phyloP scores from a whole-genome alignment of 2,113 vertebrate species.

The Zosterops borbonicus region DNA sequence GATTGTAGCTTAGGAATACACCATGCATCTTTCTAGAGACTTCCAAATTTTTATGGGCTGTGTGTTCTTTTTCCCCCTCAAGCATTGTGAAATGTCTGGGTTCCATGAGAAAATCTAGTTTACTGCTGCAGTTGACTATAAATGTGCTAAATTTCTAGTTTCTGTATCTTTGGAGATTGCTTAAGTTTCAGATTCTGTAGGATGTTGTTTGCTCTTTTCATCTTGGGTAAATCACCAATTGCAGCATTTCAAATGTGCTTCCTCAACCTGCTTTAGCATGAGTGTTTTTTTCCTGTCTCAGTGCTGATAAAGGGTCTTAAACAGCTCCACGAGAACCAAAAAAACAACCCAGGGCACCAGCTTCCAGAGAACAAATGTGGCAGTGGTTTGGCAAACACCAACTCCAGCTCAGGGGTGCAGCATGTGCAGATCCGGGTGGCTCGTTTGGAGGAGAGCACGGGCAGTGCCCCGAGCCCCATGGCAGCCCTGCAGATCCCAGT shows the following conservation, averaged over 20 bases:
- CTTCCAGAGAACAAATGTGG: constrained; percentile 78
- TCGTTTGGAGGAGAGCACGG: constrained; percentile 82
- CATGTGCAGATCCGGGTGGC: constrained; percentile 89
- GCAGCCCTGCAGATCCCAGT: constrained; percentile 94
- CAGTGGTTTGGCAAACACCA: constrained; percentile 73
- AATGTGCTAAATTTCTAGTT: background rate
- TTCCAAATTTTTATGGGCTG: background rate
- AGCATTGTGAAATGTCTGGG: background rate
- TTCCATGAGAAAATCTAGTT: background rate
- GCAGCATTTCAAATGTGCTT: constrained; percentile 48
- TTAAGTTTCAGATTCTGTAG: background rate
- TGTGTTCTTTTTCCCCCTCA: background rate
- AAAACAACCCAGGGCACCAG: constrained; percentile 73
- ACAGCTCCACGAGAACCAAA: constrained; percentile 88
- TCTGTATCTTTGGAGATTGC: background rate
- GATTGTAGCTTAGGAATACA: background rate
- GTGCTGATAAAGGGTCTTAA: constrained; percentile 95
- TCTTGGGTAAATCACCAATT: background rate
- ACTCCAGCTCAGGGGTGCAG: constrained; percentile 77
- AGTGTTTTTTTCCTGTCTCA: constrained; percentile 71
- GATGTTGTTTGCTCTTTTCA: background rate
- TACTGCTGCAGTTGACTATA: background rate
- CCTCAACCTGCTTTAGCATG: constrained; percentile 35
- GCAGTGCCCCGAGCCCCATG: constrained; percentile 77
- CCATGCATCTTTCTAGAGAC: background rate